Evolutionary conservation across 2,113 vertebrate species (phyloP), one percentile per base, ranked within the genome.

Genomic region (Nothoprocta pentlandii): DNA sequence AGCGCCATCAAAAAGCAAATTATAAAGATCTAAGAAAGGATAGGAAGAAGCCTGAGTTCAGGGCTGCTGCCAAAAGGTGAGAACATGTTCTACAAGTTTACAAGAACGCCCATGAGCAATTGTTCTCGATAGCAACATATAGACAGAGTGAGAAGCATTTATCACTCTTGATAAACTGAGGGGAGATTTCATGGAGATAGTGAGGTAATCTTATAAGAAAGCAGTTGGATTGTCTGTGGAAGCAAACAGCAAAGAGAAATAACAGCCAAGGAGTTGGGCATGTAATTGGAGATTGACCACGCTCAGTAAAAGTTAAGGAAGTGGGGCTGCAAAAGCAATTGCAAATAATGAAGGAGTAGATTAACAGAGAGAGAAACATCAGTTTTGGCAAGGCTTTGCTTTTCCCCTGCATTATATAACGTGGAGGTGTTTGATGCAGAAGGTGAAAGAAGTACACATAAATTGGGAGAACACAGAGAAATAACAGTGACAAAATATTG

Each of bases 161-260:
- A 80, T 90, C 85, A 80, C 54, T 49, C 30, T 85, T 80, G 78
- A 81, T 90, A 86, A 94, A 0, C 39, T 49, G 30, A 90, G 44
- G 12, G 17, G 74, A 79, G 64, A 25, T 86, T 89, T 93, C 79
- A 32, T 88, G 75, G 53, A 17, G 71, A 75, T 95, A 76, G 87
- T 75, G 47, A 95, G 90, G 81, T 79, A 93, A 59, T 69, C 74
- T 78, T 84, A 75, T 80, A 74, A 88, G 82, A 92, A 92, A 69
- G 77, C 58, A 93, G 61, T 22, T 64, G 41, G 22, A 46, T 79
- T 77, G 53, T 59, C 74, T 59, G 20, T 47, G 85, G 91, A 86
- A 81, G 51, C 25, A 86, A 87, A 75, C 28, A 85, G 36, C 34
- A 92, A 68, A 28, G 34, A 70, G 68, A 91, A 81, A 32, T 61